These are phyloP conservation scores for Microcebus murinus DNA, from an alignment of 2,113 vertebrate species.

Conservation along the genomic window DNA sequence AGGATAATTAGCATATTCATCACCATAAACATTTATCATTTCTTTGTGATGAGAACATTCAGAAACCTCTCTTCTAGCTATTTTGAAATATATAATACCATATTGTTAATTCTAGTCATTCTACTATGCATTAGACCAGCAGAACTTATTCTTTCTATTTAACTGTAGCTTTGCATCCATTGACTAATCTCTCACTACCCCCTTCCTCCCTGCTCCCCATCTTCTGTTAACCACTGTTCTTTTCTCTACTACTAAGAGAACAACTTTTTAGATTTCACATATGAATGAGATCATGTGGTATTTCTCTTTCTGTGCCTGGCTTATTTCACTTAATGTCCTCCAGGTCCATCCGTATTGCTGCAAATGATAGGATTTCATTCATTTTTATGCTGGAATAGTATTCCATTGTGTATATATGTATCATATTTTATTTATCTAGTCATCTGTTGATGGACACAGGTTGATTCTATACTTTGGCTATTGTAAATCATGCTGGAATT, in stretches of 20 bases:
- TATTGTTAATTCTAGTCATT: not conserved
- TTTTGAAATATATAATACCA: not conserved
- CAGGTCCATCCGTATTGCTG: no score
- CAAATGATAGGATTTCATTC: no score
- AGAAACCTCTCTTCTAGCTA: not conserved
- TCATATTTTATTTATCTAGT: no score
- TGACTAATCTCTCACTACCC: not conserved
- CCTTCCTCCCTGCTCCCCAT: not conserved
- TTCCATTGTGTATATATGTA: no score
- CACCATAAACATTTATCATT: not conserved
- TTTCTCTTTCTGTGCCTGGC: no score
- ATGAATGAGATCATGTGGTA: not conserved
- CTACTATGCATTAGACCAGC: not conserved
- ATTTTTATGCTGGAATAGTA: no score
- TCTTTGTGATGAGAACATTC: not conserved
- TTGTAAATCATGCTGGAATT: no score
- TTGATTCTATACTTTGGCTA: no score
- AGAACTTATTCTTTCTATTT: not conserved
- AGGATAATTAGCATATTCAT: not conserved
- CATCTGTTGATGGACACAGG: no score
- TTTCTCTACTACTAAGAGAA: not conserved
- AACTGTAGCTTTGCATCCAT: not conserved
- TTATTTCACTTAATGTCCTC: no score
- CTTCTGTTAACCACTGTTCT: not conserved
- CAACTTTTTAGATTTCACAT: not conserved